phyloP scores from a whole-genome alignment of 2,113 vertebrate species.

The Cettia cetti region DNA sequence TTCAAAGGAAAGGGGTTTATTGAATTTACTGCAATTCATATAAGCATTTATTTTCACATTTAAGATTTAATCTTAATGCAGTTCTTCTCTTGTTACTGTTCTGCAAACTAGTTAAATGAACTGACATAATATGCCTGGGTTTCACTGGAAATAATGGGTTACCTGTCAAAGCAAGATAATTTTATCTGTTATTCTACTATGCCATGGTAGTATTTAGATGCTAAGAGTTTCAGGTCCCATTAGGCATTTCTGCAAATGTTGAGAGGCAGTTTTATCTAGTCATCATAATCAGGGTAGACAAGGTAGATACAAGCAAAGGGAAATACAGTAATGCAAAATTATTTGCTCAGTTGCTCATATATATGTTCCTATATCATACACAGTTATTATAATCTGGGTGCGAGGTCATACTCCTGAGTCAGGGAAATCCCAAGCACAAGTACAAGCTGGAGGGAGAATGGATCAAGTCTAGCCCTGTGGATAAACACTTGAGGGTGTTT shows the following conservation, averaged over 20 bases:
- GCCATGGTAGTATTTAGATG: neutral
- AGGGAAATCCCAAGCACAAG: neutral
- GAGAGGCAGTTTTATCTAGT: neutral
- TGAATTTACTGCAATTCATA: neutral
- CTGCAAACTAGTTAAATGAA: neutral
- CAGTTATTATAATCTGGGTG: neutral
- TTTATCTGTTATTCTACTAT: neutral
- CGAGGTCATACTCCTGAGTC: neutral
- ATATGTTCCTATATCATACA: neutral
- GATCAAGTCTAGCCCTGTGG: neutral
- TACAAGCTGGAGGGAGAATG: neutral
- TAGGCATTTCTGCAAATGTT: neutral
- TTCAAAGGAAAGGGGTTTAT: neutral
- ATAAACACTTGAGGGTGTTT: neutral
- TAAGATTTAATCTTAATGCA: neutral
- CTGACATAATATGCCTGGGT: neutral
- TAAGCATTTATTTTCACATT: neutral
- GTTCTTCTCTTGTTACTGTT: neutral
- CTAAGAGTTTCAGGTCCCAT: neutral
- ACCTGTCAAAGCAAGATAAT: neutral
- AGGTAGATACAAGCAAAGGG: neutral
- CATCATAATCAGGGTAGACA: neutral
- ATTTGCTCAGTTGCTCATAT: neutral
- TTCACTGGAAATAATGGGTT: neutral
- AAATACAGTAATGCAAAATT: neutral